phyloP scores from a whole-genome alignment of 2,797 vertebrate species.

The Helostoma temminkii region DNA sequence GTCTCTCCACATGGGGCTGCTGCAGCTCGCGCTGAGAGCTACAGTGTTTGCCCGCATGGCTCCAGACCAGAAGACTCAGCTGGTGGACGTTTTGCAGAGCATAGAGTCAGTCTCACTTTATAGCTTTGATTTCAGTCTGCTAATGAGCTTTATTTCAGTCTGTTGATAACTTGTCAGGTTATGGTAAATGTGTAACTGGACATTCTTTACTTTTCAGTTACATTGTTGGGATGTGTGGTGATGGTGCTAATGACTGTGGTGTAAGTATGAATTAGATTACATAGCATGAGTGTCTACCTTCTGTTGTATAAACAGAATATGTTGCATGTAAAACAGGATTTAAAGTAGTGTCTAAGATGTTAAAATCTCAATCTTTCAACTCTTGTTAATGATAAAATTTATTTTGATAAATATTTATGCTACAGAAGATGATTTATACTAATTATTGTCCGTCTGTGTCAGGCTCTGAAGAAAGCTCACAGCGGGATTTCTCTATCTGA shows the following conservation, averaged over 20 bases:
- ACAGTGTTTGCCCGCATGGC: conserved; percentile 98
- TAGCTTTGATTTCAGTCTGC: not conserved
- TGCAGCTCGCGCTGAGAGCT: conserved; percentile 90
- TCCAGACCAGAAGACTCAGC: conserved; percentile 97
- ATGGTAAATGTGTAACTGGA: not conserved
- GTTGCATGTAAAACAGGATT: too few relatives aligned
- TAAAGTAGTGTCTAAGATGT: too few relatives aligned
- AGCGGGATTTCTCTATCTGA: conserved; percentile 97
- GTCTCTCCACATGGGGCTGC: conserved; percentile 64
- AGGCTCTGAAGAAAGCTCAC: conserved; percentile 97
- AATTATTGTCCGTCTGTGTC: not conserved
- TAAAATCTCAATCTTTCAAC: too few relatives aligned
- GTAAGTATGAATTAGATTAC: conserved; percentile 83
- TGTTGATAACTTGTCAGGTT: not conserved
- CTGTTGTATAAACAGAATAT: too few relatives aligned
- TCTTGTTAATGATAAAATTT: too few relatives aligned
- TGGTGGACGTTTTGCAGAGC: conserved; percentile 94
- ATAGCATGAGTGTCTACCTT: too few relatives aligned
- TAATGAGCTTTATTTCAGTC: not conserved
- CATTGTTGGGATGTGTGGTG: conserved; percentile 98
- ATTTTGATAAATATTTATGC: too few relatives aligned
- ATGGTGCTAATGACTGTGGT: conserved; percentile 98
- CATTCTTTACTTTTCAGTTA: conserved; percentile 85
- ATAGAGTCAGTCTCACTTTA: conserved; percentile 90
- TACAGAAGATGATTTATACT: not conserved